Percentiles rank a stretch among this genome's conserved stretches.
Conservation (phyloP, 2,113 vertebrate species). For the Caracal caracal region DNA sequence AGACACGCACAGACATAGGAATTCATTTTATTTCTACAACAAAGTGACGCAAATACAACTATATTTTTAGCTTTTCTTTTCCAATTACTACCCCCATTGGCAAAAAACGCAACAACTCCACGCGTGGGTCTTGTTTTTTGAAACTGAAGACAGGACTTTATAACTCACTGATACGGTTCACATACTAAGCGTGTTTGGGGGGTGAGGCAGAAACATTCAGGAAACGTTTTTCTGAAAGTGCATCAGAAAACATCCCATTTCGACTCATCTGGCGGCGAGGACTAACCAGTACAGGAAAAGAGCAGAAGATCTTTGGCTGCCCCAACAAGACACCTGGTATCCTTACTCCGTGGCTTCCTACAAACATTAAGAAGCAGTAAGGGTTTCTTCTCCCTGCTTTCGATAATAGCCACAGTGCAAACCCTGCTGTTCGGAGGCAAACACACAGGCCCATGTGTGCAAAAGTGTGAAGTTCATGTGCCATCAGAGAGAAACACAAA, state of each 20-base stretch:
- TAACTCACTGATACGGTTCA: background rate
- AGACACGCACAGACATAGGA: rapidly evolving
- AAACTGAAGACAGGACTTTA: background rate
- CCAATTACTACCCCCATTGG: too few species aligned
- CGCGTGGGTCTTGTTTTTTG: background rate
- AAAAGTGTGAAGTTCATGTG: rapidly evolving
- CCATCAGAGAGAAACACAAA: background rate
- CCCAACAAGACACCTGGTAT: rapidly evolving
- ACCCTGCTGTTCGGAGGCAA: background rate
- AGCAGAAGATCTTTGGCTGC: rapidly evolving
- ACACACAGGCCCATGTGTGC: background rate
- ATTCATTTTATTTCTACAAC: background rate
- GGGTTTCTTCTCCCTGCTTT: background rate
- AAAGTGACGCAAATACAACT: background rate
- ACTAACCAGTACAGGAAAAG: rapidly evolving
- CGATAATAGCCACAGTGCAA: rapidly evolving
- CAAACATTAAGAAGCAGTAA: rapidly evolving
- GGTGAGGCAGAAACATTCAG: rapidly evolving
- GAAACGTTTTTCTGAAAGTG: background rate
- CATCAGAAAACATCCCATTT: background rate
- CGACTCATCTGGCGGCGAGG: rapidly evolving
- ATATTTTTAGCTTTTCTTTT: background rate
- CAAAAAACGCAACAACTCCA: background rate
- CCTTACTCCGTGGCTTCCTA: rapidly evolving
- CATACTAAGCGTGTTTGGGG: rapidly evolving